Base-by-base conservation (phyloP, 2,888 invertebrate species). In the Spialia ferax region DNA sequence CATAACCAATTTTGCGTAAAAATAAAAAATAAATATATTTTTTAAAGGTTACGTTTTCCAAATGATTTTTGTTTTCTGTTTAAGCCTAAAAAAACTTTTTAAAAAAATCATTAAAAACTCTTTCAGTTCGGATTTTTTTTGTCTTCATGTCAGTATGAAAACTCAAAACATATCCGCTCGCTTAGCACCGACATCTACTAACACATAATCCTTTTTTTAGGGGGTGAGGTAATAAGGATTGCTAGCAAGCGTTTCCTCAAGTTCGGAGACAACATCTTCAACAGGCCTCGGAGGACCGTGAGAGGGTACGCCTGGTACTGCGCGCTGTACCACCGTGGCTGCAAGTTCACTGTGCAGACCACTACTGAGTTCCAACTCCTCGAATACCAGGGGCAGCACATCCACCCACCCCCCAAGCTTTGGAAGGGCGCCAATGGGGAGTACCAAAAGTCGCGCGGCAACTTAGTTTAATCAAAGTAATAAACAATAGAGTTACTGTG, bases 261-360 rank as follows among this genome's bases (percentile, higher is more conserved):
- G 38, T 55, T 71, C 8, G 56, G 69, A 4, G 48, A 45, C 0
- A 63, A 71, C 22, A 71, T 71, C 4, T 75, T 50, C 50, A 50
- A 50, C 8, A 10, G 50, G 7, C 50, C 50, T 20, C 50, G 50
- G 1, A 22, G 42, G 10, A 61, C 59, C 42, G 20, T 8, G 26
- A 63, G 42, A 5, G 71, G 71, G 3, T 70, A 65, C 63, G 68
- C 70, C 3, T 80, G 79, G 80, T 80, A 79, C 71, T 82, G 81
- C 64, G 50, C 75, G 1, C 70, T 68, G 29, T 81, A 82, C 70
- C 80, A 80, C 66, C 70, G 72, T 0, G 79, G 79, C 0, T 82
- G 82, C 65, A 73, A 63, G 61, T 76, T 72, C 2, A 45, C 68
- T 0, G 68, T 78, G 2, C 38, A 73, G 10, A 79, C 79, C 35